These are phyloP conservation scores for Henricia sp. DNA, from an alignment of 53 echinoderm and acorn worm species.

Conservation along the genomic window DNA sequence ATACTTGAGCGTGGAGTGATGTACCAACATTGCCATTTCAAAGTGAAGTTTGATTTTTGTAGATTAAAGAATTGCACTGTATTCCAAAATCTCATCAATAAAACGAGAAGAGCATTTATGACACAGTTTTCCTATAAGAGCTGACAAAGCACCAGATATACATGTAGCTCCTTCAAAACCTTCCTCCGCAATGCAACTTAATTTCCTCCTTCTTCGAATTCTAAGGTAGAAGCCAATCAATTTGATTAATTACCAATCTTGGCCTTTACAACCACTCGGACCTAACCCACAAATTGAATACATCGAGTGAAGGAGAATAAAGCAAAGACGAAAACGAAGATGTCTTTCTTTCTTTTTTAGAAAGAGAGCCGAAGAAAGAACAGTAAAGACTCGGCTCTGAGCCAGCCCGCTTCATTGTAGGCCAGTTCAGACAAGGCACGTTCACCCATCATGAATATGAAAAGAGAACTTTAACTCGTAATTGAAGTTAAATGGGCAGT, in stretches of 20 bases:
- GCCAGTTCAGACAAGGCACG: constrained; percentile 21
- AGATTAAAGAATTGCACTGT: too few relatives aligned
- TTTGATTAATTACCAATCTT: constrained; percentile 31
- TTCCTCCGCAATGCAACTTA: background rate
- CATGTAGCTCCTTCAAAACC: background rate
- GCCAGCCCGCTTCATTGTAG: background rate
- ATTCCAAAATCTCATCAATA: too few relatives aligned
- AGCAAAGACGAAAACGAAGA: background rate
- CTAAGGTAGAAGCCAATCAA: background rate
- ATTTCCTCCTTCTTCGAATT: constrained; percentile 27
- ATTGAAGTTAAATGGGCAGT: constrained; percentile 66
- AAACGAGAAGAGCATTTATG: too few relatives aligned
- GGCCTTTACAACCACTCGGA: constrained; percentile 10
- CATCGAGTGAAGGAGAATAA: background rate
- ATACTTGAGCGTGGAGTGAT: too few relatives aligned
- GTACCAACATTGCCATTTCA: too few relatives aligned
- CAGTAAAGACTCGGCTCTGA: background rate
- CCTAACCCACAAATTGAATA: constrained; percentile 4
- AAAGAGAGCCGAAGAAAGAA: background rate
- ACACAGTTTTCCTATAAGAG: too few relatives aligned
- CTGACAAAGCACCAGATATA: background rate
- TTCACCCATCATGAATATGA: constrained; percentile 57
- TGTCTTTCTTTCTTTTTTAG: background rate
- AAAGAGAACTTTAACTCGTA: constrained; percentile 49
- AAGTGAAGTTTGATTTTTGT: too few relatives aligned